Conservation (phyloP, 2,888 invertebrate species). For the Erebia aethiops region DNA sequence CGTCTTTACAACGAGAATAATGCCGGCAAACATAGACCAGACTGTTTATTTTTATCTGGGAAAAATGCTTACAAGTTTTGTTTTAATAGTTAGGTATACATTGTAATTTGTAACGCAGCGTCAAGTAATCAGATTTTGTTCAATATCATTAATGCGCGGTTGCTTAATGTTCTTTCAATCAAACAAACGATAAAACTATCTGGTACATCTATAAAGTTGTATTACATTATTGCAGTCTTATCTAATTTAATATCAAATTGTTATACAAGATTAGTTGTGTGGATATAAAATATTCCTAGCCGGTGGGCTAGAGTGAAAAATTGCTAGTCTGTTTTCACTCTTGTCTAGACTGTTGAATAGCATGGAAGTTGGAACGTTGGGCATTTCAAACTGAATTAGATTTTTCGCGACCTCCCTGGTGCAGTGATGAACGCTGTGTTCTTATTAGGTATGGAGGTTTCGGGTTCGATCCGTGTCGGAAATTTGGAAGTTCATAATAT, state of each 20-base stretch:
- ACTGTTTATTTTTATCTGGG: constrained; percentile 1
- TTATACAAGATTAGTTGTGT: constrained; percentile 3
- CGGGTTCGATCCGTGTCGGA: too few species aligned
- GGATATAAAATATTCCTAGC: not conserved
- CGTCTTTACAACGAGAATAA: constrained; percentile 13
- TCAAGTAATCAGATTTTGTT: constrained; percentile 9
- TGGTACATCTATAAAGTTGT: not conserved
- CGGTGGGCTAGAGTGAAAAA: too few species aligned
- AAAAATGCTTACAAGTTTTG: not conserved
- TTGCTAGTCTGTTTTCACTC: too few species aligned
- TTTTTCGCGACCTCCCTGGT: too few species aligned
- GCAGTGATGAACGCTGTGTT: too few species aligned
- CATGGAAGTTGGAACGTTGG: too few species aligned
- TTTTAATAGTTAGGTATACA: not conserved
- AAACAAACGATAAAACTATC: constrained; percentile 4
- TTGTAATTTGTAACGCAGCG: not conserved
- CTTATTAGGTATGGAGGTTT: too few species aligned
- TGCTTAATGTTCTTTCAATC: constrained; percentile 1
- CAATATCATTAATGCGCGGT: constrained; percentile 2
- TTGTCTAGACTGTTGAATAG: too few species aligned
- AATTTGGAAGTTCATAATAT: too few species aligned
- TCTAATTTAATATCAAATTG: not conserved
- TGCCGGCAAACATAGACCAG: constrained; percentile 17
- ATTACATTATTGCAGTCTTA: not conserved
- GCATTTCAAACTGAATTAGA: too few species aligned